phyloP scores from a whole-genome alignment of 1,140 invertebrate species.

The Aphelenchoides fujianensis region DNA sequence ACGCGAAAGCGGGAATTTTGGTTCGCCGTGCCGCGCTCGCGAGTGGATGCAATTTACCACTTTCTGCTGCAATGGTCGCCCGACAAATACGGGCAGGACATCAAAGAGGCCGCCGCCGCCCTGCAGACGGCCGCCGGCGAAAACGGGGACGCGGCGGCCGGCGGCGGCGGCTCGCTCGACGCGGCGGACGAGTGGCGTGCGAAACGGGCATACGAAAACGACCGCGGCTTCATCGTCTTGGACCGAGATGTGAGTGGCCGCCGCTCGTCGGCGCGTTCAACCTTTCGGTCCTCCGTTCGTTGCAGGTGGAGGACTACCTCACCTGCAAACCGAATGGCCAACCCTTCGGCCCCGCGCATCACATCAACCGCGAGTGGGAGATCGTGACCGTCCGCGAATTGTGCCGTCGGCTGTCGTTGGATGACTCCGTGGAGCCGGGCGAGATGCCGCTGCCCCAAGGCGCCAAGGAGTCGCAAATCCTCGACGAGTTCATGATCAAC shows the following conservation, averaged over 20 bases:
- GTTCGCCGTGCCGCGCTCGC: conserved; percentile 53
- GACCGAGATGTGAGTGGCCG: conserved; percentile 43
- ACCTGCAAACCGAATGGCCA: conserved; percentile 43
- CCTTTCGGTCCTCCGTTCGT: too few relatives aligned
- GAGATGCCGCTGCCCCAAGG: conserved; percentile 61
- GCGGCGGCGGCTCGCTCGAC: too few relatives aligned
- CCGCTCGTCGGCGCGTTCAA: too few relatives aligned
- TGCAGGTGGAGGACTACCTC: conserved; percentile 48
- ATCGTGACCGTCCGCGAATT: conserved; percentile 62
- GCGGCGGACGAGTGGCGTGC: conserved; percentile 11
- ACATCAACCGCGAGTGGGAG: conserved; percentile 21
- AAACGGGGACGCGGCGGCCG: not conserved
- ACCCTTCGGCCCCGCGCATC: conserved; percentile 30
- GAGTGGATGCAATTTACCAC: conserved; percentile 61
- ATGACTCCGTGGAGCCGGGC: conserved; percentile 48
- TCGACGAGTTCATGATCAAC: conserved; percentile 61
- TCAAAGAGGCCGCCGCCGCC: conserved; percentile 14
- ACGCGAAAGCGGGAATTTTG: conserved; percentile 59
- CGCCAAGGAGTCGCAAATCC: conserved; percentile 48
- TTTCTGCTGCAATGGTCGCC: conserved; percentile 60
- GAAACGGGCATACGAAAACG: conserved; percentile 35
- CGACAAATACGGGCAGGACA: conserved; percentile 60
- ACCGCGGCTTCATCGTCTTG: conserved; percentile 41
- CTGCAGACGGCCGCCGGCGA: not conserved
- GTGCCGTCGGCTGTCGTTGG: conserved; percentile 62